A percentile compares a stretch with the other conserved stretches of the same genome.
phyloP scores from a whole-genome alignment of 2,797 vertebrate species.

The Myotis pilosus region DNA sequence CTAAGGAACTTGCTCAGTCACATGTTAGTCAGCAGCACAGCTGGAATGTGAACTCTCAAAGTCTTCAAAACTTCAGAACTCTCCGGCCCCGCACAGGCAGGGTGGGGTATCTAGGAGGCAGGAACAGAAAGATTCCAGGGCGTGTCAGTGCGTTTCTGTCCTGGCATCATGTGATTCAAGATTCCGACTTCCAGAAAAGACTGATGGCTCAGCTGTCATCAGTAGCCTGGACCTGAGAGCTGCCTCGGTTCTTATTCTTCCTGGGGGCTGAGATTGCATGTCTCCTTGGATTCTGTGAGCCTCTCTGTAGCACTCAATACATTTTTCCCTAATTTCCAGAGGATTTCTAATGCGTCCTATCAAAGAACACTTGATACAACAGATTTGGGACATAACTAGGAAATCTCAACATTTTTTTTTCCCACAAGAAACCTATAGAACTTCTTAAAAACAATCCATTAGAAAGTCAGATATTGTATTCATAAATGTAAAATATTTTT shows the following conservation, averaged over 20 bases:
- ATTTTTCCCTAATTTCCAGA: background rate
- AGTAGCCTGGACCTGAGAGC: background rate
- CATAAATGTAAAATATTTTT: background rate
- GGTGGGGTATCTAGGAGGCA: background rate
- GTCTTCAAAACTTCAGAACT: conserved; percentile 14
- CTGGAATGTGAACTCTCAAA: conserved; percentile 1
- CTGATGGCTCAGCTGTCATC: no score
- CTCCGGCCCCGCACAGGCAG: background rate
- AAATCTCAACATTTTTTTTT: conserved; percentile 33
- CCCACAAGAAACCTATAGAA: background rate
- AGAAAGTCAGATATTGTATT: background rate
- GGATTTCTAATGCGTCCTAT: background rate
- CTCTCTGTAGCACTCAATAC: background rate
- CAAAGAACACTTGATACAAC: background rate
- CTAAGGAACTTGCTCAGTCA: background rate
- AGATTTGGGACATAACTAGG: background rate
- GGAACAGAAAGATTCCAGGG: background rate
- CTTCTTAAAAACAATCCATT: background rate
- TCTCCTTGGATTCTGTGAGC: background rate
- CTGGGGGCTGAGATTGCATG: background rate
- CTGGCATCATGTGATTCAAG: background rate
- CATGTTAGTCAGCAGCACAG: background rate
- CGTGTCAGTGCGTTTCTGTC: background rate
- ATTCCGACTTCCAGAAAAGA: background rate
- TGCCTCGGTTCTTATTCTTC: background rate